Evolutionary conservation across 1,140 invertebrate species (phyloP), one percentile per base, ranked within the genome.

Genomic region (Doryteuthis pealeii): DNA sequence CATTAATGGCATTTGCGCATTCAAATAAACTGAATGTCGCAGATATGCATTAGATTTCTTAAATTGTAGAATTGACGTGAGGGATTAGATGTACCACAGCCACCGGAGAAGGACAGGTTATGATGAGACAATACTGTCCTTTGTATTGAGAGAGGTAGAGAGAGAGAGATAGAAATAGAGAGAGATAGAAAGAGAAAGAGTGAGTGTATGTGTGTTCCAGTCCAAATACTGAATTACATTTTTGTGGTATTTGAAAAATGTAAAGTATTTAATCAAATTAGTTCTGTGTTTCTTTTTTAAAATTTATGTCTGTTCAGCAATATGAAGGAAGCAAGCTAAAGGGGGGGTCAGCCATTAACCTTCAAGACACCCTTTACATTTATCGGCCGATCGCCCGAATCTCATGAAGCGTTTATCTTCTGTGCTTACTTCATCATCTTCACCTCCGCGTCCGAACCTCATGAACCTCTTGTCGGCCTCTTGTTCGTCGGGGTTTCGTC

Each of bases 381-480:
- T 40, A 5, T 40, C 35, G 3, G 10, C 54, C 26, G 18, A 62
- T 62, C 79, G 67, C n/a, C 80, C 78, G 67, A 81, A 79, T 30
- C 80, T 76, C 74, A 83, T 79, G 62, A 77, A 77, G 12, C 72
- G 30, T 65, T 76, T 70, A 14, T 82, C 75, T 58, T 76, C 80
- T 45, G 78, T 14, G 49, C 62, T 76, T n/a, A 66, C 66, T 8
- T 72, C 68, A 15, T 74, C 70, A 18, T 68, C 74, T 4, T 35
- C 73, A 26, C 70, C 35, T n/a, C 76, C 43, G 30, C 75, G 77
- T 58, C 77, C 79, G 54, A 83, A 84, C 22, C 83, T 69, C 84
- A 85, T 85, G 76, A 83, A 85, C 15, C 81, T 70, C 69, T 85
- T 85, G 31, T 72, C 71, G 31, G 69, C 73, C 18, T 28, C 72